Evolutionary conservation across 2,797 vertebrate genomes (phyloP).

Genomic region (Rhabdomys pumilio): DNA sequence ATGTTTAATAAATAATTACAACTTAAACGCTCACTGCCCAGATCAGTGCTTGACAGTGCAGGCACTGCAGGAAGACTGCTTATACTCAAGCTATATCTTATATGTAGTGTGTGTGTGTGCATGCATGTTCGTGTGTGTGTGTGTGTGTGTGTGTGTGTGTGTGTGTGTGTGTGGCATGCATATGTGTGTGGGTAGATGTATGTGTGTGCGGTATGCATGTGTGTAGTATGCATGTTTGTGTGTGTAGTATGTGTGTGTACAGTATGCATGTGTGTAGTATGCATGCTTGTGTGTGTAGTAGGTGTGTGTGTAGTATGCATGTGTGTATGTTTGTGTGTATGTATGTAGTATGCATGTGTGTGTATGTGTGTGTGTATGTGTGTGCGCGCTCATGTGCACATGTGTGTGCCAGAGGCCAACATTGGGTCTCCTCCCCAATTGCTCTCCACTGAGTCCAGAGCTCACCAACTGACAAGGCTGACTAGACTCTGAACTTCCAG

Average conservation of each 20-base stretch:
- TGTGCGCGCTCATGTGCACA: too few species aligned
- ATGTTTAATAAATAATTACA: background rate
- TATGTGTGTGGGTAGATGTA: too few species aligned
- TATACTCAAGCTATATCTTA: background rate
- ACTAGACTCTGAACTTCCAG: background rate
- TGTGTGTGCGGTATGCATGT: too few species aligned
- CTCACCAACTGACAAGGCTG: background rate
- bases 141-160: background rate
- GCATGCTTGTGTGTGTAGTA: too few species aligned
- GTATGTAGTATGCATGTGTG: too few species aligned
- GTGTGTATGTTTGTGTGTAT: accelerated
- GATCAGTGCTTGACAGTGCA: accelerated
- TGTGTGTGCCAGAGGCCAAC: background rate
- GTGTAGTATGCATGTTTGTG: too few species aligned
- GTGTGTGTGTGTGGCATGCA: background rate
- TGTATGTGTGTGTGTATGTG: too few species aligned
- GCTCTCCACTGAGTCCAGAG: background rate
- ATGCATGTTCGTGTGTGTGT: background rate
- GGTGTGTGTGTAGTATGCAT: background rate
- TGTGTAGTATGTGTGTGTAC: too few species aligned
- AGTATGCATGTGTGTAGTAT: too few species aligned
- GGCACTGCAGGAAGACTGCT: background rate
- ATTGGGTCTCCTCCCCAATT: background rate
- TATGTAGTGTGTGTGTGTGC: too few species aligned
- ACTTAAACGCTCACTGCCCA: accelerated